Evolutionary conservation across 2,113 vertebrate species (phyloP), one percentile per base, ranked within the genome.

Genomic region (Siphamia tubifer): DNA sequence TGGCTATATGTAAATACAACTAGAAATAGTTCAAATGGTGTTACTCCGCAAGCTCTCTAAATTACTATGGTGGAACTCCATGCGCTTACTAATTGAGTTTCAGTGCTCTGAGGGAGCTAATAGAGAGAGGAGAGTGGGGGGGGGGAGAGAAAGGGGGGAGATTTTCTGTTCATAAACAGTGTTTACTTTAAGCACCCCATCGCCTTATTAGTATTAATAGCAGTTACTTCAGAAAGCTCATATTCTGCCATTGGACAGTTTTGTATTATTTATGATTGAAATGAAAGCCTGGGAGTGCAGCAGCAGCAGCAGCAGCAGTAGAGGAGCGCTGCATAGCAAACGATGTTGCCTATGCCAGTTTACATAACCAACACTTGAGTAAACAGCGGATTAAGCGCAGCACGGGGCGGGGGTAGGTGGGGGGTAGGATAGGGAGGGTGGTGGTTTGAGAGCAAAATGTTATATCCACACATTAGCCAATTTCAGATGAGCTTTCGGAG

Each of bases 131-230:
- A 69, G 47, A 65, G 34, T 35, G 42, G 52, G 15, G 31, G 4
- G 49, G 53, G 39, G 39, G 13, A 49, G 15, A 60, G 10, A 38
- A 15, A 21, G 30, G 17, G 16, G 15, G 34, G 23, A 15, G 57
- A 19, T n/a, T 15, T 76, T 85, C 54, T 49, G 47, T 54, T 81
- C 78, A 84, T 85, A 87, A 91, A 91, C 74, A 89, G 52, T 83
- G 77, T 88, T 88, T 90, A 89, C 86, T 78, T 72, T 69, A 79
- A 87, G 72, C 67, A 76, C 68, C 69, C 71, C 74, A 39, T 73
- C 23, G 77, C 85, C 88, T 91, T 73, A 91, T 93, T 90, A 92
- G 89, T 93, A 93, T 92, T 93, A 91, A 92, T 91, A 89, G 66
- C 84, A 67, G 79, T 16, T 67, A 90, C 92, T 91, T 92, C 92